A percentile compares a stretch with the other conserved stretches of the same genome.
Conservation (phyloP, 2,113 vertebrate genomes). For the Brachyhypopomus gauderio region DNA sequence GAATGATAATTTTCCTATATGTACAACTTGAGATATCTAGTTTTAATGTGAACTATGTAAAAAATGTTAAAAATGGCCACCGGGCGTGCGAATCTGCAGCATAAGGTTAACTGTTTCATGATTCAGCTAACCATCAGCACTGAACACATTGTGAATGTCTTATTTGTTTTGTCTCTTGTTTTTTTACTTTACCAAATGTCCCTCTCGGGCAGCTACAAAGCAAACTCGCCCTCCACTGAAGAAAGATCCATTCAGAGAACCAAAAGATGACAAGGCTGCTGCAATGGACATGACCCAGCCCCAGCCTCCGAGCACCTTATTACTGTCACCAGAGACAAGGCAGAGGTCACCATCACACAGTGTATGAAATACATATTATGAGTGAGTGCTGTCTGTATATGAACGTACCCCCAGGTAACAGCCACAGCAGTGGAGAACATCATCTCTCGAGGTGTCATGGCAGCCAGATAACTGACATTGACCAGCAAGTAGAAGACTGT, state of each 20-base stretch:
- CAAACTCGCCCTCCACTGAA: slow-evolving; percentile 82
- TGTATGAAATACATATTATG: background rate
- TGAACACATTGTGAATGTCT: background rate
- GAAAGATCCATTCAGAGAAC: slow-evolving; percentile 81
- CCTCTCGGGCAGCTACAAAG: slow-evolving; percentile 87
- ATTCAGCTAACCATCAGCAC: background rate
- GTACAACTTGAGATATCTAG: too few species aligned
- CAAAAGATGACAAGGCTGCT: slow-evolving; percentile 83
- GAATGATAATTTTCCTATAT: too few species aligned
- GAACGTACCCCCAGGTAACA: slow-evolving; percentile 85
- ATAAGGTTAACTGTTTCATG: too few species aligned
- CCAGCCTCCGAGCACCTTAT: slow-evolving; percentile 85
- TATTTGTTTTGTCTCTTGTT: background rate
- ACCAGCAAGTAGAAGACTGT: slow-evolving; percentile 85
- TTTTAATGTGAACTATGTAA: too few species aligned
- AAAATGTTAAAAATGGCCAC: too few species aligned
- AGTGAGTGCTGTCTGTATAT: background rate
- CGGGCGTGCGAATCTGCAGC: too few species aligned
- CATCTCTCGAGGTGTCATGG: slow-evolving; percentile 82
- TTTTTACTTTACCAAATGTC: slow-evolving; percentile 82
- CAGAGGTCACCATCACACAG: background rate
- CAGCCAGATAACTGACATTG: slow-evolving; percentile 87
- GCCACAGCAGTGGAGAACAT: slow-evolving; percentile 82
- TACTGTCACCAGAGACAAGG: slow-evolving; percentile 65
- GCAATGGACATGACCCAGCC: slow-evolving; percentile 87